Evolutionary conservation across 2,113 vertebrate genomes (phyloP), one percentile per base, ranked within the genome.

Genomic region (Arothron firmamentum): DNA sequence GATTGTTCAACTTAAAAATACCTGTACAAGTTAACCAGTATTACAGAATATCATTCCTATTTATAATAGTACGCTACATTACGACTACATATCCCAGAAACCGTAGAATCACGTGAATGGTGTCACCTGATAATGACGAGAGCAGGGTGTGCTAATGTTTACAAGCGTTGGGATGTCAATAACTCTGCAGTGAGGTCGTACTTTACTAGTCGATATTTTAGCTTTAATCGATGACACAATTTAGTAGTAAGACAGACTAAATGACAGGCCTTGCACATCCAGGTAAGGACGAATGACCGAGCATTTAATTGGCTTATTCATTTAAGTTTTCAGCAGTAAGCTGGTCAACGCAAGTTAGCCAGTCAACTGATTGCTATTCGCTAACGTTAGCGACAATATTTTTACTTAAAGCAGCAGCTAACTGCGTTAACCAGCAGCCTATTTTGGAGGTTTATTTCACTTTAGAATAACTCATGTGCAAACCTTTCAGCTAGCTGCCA

Each of bases 71-170:
- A 16, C 43, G 16, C 34, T 11, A 2, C 34, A 38, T 38, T 38
- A 38, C 11, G 10, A 38, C 82, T 75, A 8, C 78, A 85, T 62
- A 10, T 77, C 80, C 86, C 86, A 85, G 65, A 74, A 65, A 17
- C 2, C 80, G 52, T 8, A 19, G 70, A 51, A 0, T 6, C 1
- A 7, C 9, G 10, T 72, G 74, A 84, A 61, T 65, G 71, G 79
- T 75, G 82, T 87, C 84, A 85, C 72, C 80, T 87, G 86, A 83
- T 60, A 58, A 25, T 17, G 65, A 64, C 51, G 56, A 57, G 52
- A 65, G 54, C 62, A 53, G 74, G 72, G 58, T 71, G 67, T 64
- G 79, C 72, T 83, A 77, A 82, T 90, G 84, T 88, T 89, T 88
- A 87, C 82, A 83, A 82, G 67, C 67, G 5, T 1, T 41, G 47